phyloP scores from a whole-genome alignment of 2,113 vertebrate genomes.

The Mastomys natalensis region DNA sequence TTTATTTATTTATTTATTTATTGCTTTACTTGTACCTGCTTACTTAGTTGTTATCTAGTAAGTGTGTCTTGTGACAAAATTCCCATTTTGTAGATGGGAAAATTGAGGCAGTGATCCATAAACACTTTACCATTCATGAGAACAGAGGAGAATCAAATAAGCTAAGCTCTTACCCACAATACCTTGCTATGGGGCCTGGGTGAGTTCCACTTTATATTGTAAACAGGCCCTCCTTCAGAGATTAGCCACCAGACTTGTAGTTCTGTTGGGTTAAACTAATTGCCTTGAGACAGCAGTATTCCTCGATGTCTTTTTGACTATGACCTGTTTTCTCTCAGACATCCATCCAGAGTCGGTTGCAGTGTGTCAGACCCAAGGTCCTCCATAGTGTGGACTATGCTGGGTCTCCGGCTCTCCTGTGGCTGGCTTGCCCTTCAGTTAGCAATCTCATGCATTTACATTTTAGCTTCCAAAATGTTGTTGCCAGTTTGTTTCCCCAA shows the following conservation, averaged over 20 bases:
- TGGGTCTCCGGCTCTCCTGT: not conserved
- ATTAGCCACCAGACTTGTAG: not conserved
- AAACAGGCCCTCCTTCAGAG: not conserved
- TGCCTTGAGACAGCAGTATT: not conserved
- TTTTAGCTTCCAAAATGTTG: conserved; percentile 21
- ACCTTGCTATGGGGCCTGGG: not conserved
- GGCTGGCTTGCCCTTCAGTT: not conserved
- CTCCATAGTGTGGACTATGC: not conserved
- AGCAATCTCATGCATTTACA: not conserved
- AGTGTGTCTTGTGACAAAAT: not conserved
- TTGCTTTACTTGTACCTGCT: not conserved
- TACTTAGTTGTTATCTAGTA: not conserved
- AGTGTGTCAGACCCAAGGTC: not conserved
- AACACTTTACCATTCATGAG: not conserved
- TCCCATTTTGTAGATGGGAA: not conserved
- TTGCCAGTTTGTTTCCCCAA: not conserved
- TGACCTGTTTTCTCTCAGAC: not conserved
- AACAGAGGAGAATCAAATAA: not conserved
- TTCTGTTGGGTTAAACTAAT: not conserved
- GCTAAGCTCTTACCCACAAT: not conserved
- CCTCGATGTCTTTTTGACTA: not conserved
- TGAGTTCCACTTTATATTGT: not conserved
- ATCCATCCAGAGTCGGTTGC: not conserved
- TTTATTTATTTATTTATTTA: not conserved
- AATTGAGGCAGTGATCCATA: not conserved